Conservation (phyloP, 2,113 vertebrate species). For the Colinus virginianus region DNA sequence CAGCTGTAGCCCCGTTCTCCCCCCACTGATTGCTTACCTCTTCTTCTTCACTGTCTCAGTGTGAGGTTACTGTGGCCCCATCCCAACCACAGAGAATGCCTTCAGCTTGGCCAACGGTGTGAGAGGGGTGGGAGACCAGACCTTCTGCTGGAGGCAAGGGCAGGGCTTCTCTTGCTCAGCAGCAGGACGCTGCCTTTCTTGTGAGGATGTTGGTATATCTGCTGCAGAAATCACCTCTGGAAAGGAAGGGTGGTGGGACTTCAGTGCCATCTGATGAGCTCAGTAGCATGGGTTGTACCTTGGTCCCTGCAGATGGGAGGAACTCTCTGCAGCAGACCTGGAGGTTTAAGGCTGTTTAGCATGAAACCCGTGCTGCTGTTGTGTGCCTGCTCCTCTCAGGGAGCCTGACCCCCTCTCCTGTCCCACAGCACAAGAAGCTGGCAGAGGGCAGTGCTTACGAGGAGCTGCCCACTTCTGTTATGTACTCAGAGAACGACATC, state of each 20-base stretch:
- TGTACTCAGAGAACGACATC: slow-evolving; percentile 97
- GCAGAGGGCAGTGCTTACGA: slow-evolving; percentile 97
- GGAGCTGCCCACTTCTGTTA: slow-evolving; percentile 90
- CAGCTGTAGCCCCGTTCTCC: neutral
- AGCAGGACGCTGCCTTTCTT: neutral
- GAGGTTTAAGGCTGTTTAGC: neutral
- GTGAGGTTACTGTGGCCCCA: neutral
- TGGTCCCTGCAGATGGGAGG: neutral
- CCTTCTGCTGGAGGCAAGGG: neutral
- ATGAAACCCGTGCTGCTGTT: neutral
- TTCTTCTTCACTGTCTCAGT: neutral
- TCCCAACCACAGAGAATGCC: neutral
- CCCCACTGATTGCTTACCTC: neutral
- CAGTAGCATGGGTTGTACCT: neutral
- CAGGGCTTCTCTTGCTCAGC: neutral
- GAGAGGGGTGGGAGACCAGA: neutral
- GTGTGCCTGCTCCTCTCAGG: neutral
- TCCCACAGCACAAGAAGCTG: slow-evolving; percentile 94
- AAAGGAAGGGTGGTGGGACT: neutral
- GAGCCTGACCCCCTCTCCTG: neutral
- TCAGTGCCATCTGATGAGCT: neutral
- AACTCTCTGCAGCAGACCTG: neutral
- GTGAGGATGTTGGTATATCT: neutral
- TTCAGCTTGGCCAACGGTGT: neutral
- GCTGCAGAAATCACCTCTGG: neutral